phyloP scores from a whole-genome alignment of 2,797 vertebrate species.

The Dendrocincla fuliginosa region DNA sequence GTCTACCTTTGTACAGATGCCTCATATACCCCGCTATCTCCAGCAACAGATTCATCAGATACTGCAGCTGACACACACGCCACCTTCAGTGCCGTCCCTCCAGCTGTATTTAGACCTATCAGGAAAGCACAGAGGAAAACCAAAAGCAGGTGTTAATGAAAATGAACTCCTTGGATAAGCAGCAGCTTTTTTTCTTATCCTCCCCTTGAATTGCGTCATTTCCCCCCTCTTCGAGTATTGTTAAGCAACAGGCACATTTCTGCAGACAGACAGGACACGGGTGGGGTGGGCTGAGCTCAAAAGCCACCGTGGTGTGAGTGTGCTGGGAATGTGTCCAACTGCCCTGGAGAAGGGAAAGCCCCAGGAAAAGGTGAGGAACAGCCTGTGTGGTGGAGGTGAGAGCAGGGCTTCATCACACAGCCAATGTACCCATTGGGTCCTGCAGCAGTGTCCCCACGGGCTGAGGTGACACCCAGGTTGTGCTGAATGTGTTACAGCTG shows the following conservation, averaged over 20 bases:
- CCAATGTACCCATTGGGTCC: background rate
- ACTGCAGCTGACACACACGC: constrained; percentile 91
- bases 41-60: constrained; percentile 94
- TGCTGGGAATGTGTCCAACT: background rate
- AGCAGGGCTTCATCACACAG: background rate
- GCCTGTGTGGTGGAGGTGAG: background rate
- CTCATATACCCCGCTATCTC: constrained; percentile 95
- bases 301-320: background rate
- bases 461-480: fast-evolving
- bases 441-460: background rate
- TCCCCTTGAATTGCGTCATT: background rate
- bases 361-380: background rate
- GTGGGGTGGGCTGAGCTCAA: background rate
- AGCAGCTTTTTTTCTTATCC: background rate
- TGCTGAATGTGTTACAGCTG: background rate
- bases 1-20: constrained; percentile 87
- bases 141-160: constrained; percentile 9
- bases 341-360: background rate
- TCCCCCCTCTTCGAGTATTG: background rate
- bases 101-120: constrained; percentile 61
- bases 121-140: constrained; percentile 10
- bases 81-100: constrained; percentile 80
- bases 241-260: background rate
- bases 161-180: background rate
- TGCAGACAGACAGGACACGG: background rate